Base-by-base conservation (phyloP, 2,113 vertebrate species). In the Elephas maximus region DNA sequence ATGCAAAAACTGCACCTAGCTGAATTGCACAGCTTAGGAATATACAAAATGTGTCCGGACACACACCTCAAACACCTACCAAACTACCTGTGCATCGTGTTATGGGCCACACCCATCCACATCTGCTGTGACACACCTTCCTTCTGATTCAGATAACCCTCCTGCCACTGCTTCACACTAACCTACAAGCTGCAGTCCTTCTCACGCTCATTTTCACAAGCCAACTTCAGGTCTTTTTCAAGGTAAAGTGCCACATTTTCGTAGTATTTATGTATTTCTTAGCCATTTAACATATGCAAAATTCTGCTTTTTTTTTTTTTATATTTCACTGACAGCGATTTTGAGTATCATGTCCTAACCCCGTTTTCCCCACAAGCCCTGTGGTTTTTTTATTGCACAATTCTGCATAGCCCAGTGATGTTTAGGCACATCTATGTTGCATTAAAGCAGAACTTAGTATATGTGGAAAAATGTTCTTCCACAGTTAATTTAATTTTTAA, bases 11-110 rank as follows among this genome's bases (percentile, higher is more conserved):
- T 11, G 5, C 8, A 44, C 23, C 15, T 83, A 86, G 53, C 9
- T 0, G 1, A 85, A 45, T 15, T 17, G 33, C 69, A 26, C 21
- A 30, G 30, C 1, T 0, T 0, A 30, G 28, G 30, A 45, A 33
- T 2, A 63, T 30, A 45, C 28, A 65, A 57, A 41, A 79, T 0
- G 18, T 26, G 65, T 63, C 21, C 12, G 10, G 11, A 45, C 65
- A 73, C n/a, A 4, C 26, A 1, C 33, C 57, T 62, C 62, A 17
- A 53, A 24, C 7, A 6, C 30, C n/a, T 1, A 21, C 20, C 30
- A 20, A 37, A 37, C 37, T 37, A 37, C 37, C 37, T 37, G 37
- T 37, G 37, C 37, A 37, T 37, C 37, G 17, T 9, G 26, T 67
- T 45, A 7, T 1, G 14, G 26, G 45, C 6, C 48, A 96, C 21